These are phyloP conservation scores for Yponomeuta sedellus DNA, from an alignment of 2,888 invertebrate genomes.

Conservation along the genomic window DNA sequence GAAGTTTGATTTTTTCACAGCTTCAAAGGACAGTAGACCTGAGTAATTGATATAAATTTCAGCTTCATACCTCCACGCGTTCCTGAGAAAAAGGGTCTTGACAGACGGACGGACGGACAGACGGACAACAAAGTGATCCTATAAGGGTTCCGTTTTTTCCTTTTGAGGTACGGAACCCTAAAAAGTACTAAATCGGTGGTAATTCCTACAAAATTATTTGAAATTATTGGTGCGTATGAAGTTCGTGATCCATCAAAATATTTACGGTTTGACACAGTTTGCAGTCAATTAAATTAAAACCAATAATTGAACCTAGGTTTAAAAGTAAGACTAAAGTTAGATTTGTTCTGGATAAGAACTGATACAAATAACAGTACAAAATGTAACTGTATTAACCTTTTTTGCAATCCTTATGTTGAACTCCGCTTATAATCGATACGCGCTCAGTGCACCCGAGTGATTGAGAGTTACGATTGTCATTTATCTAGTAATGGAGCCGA, in stretches of 20 bases:
- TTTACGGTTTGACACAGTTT: neutral
- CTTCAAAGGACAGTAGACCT: too few relatives aligned
- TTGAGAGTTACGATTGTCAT: conserved; percentile 66
- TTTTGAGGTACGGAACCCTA: too few relatives aligned
- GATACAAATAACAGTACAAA: neutral
- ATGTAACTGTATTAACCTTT: conserved; percentile 18
- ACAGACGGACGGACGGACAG: too few relatives aligned
- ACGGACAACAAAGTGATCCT: too few relatives aligned
- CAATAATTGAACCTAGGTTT: neutral
- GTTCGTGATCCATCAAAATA: neutral
- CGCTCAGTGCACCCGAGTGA: conserved; percentile 46
- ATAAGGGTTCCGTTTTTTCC: too few relatives aligned
- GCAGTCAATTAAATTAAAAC: neutral
- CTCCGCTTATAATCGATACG: conserved; percentile 34
- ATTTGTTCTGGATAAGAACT: neutral
- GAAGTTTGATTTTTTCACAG: too few relatives aligned
- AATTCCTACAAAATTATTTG: neutral
- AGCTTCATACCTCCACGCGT: too few relatives aligned
- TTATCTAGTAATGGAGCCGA: conserved; percentile 60
- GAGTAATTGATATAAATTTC: too few relatives aligned
- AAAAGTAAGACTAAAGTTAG: neutral
- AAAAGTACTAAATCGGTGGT: neutral
- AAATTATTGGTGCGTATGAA: neutral
- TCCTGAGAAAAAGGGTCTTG: too few relatives aligned
- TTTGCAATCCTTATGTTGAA: conserved; percentile 35